Evolutionary conservation across 2,797 vertebrate species (phyloP).

Genomic region (Morelia viridis): DNA sequence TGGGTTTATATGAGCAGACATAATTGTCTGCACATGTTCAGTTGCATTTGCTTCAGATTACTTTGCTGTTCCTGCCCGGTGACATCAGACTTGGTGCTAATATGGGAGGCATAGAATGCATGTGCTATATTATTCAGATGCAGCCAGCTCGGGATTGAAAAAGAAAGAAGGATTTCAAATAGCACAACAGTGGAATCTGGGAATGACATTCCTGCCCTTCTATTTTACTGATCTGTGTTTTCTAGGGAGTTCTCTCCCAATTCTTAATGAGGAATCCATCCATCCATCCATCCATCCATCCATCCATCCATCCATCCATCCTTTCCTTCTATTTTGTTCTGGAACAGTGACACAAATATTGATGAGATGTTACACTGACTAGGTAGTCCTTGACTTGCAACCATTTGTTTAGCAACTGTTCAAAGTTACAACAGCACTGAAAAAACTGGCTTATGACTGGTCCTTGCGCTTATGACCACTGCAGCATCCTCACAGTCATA

Average conservation of each 20-base stretch:
- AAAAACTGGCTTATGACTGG: too few relatives aligned
- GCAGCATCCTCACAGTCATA: too few relatives aligned
- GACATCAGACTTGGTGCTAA: conserved; percentile 53
- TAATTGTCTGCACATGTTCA: conserved; percentile 75
- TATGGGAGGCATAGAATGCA: not conserved
- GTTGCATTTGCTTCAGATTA: conserved; percentile 69
- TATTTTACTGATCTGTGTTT: not conserved
- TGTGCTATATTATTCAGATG: not conserved
- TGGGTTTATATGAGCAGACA: conserved; percentile 69
- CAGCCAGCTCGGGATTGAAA: not conserved
- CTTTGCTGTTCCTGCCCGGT: conserved; percentile 62
- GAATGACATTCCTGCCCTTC: not conserved
- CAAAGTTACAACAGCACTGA: too few relatives aligned
- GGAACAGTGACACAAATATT: not conserved
- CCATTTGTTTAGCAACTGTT: too few relatives aligned
- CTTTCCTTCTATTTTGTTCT: not conserved
- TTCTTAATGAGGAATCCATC: not conserved
- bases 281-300: not conserved
- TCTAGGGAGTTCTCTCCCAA: not conserved
- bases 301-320: not conserved
- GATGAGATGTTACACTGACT: not conserved
- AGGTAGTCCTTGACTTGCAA: too few relatives aligned
- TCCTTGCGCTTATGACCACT: too few relatives aligned
- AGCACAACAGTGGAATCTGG: not conserved
- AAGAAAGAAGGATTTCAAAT: not conserved